A percentile compares a stretch with the other conserved stretches of the same genome.
phyloP scores from a whole-genome alignment of 2,888 invertebrate species.

The Hymenopus coronatus region DNA sequence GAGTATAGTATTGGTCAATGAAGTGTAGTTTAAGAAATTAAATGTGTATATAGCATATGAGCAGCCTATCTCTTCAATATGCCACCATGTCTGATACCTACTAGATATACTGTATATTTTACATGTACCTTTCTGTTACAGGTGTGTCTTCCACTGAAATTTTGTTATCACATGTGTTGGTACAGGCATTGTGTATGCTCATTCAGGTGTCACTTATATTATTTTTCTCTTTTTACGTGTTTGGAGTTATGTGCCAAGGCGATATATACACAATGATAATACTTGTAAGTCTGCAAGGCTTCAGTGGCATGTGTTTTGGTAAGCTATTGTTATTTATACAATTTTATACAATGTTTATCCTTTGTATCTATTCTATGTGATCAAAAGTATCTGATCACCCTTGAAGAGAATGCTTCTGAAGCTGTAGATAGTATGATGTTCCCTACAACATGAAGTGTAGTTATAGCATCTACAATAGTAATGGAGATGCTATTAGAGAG shows the following conservation, averaged over 20 bases:
- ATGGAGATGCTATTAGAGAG: no score
- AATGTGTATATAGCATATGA: no score
- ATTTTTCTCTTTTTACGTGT: conserved; percentile 59
- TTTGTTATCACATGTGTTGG: conserved; percentile 72
- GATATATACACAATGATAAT: conserved; percentile 29
- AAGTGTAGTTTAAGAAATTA: no score
- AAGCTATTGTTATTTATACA: conserved; percentile 34
- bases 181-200: not conserved
- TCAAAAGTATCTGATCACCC: not conserved
- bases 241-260: conserved; percentile 48
- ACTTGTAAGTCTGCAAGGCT: conserved; percentile 68
- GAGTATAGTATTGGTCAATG: no score
- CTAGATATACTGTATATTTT: no score
- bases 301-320: conserved; percentile 84
- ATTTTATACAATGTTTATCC: not conserved
- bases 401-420: no score
- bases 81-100: no score
- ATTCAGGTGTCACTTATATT: conserved; percentile 53
- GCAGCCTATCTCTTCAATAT: no score
- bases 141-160: conserved; percentile 78
- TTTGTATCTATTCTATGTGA: not conserved
- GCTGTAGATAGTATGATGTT: no score
- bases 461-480: no score
- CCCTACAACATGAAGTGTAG: no score
- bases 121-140: conserved; percentile 34